These are phyloP conservation scores for Ichneumoninae sp. DNA, from an alignment of 2,888 invertebrate species.

Conservation along the genomic window DNA sequence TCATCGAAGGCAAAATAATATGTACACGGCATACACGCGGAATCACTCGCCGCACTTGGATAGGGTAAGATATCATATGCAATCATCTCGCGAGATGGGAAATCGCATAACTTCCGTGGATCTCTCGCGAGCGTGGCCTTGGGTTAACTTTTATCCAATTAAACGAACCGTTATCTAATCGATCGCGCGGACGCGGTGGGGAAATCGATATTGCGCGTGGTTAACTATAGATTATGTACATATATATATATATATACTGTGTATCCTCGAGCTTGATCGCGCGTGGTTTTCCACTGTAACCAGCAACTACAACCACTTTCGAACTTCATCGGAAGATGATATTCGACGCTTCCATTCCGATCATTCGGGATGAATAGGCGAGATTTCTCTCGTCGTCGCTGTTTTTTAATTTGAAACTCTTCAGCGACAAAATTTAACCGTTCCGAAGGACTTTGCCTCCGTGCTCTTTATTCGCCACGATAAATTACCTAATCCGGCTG, in stretches of 20 bases:
- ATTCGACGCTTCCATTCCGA: not conserved
- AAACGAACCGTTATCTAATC: slow-evolving; percentile 64
- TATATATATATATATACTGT: not conserved
- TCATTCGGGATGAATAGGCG: not conserved
- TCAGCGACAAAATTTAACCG: not conserved
- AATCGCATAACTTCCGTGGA: slow-evolving; percentile 48
- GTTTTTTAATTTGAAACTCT: not conserved
- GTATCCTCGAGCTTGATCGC: slow-evolving; percentile 40
- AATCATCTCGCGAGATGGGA: slow-evolving; percentile 27
- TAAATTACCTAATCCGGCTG: slow-evolving; percentile 21
- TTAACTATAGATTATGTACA: slow-evolving; percentile 9
- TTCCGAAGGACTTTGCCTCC: not conserved
- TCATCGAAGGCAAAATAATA: slow-evolving; percentile 10
- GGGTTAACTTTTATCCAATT: slow-evolving; percentile 61
- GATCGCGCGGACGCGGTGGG: slow-evolving; percentile 9
- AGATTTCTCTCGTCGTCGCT: not conserved
- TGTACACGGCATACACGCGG: not conserved
- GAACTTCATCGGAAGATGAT: not conserved
- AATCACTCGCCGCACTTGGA: not conserved
- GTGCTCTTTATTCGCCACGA: not conserved
- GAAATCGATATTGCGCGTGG: slow-evolving; percentile 53
- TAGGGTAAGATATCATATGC: slow-evolving; percentile 5
- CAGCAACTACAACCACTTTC: not conserved
- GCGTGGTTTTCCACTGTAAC: slow-evolving; percentile 36
- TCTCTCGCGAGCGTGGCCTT: slow-evolving; percentile 49